phyloP scores from a whole-genome alignment of 2,113 vertebrate species.

The Hippopotamus amphibius region DNA sequence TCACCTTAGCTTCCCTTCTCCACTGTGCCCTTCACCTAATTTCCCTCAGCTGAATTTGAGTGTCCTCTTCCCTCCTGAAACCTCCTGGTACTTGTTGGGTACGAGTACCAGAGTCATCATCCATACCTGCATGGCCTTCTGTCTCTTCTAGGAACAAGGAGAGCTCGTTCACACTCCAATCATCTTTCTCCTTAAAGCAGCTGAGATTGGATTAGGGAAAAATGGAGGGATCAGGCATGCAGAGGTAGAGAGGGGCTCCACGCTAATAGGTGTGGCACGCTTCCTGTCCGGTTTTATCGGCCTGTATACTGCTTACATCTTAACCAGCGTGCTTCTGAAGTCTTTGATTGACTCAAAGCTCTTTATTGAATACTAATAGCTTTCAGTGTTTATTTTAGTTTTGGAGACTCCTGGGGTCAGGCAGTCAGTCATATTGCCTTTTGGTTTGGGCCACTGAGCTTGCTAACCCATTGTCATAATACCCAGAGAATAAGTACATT shows the following conservation, averaged over 20 bases:
- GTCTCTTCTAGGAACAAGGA: background rate
- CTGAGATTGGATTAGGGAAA: background rate
- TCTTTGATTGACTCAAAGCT: background rate
- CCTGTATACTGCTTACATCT: background rate
- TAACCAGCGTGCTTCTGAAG: background rate
- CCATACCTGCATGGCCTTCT: background rate
- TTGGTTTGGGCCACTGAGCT: background rate
- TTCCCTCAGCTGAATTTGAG: background rate
- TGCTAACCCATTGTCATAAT: background rate
- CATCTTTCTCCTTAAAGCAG: background rate
- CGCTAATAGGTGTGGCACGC: too few relatives aligned
- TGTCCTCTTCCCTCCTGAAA: background rate
- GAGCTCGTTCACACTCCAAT: too few relatives aligned
- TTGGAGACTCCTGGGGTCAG: background rate
- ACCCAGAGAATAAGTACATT: background rate
- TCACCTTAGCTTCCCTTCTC: background rate
- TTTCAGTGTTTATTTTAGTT: background rate
- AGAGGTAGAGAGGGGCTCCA: background rate
- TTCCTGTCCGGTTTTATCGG: background rate
- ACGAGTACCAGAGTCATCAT: too few relatives aligned
- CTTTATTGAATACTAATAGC: background rate
- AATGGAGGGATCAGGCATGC: background rate
- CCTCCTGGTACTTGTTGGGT: too few relatives aligned
- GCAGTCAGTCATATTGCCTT: background rate
- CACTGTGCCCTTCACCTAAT: background rate